phyloP scores from a whole-genome alignment of 2,888 invertebrate species.

The Catotricha subobsoleta region DNA sequence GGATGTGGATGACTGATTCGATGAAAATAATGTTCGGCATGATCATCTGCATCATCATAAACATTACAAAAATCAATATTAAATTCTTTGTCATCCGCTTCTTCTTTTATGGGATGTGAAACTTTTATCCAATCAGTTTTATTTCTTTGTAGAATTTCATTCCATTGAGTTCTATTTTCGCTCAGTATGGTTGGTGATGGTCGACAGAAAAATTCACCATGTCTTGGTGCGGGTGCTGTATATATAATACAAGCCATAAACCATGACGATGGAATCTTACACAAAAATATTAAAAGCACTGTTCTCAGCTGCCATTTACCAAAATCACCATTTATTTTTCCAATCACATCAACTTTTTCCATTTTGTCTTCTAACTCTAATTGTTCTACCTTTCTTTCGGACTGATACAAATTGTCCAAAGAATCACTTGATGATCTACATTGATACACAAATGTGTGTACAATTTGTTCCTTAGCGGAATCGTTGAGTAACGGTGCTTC shows the following conservation, averaged over 20 bases:
- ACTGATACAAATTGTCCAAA: background rate
- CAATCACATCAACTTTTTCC: slow-evolving; percentile 23
- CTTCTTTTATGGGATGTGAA: slow-evolving; percentile 28
- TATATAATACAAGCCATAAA: slow-evolving; percentile 34
- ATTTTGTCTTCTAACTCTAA: slow-evolving; percentile 7
- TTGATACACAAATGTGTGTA: too few species aligned
- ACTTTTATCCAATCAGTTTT: slow-evolving; percentile 28
- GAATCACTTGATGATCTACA: slow-evolving; percentile 8
- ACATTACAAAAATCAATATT: slow-evolving; percentile 29
- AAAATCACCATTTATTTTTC: slow-evolving; percentile 28
- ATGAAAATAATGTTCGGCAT: slow-evolving; percentile 13
- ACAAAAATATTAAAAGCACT: slow-evolving; percentile 28
- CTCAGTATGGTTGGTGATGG: slow-evolving; percentile 18
- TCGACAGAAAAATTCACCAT: slow-evolving; percentile 31
- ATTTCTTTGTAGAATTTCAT: slow-evolving; percentile 13
- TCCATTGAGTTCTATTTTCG: background rate
- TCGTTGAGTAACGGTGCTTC: slow-evolving; percentile 23
- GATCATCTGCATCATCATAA: slow-evolving; percentile 26
- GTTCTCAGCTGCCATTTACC: slow-evolving; percentile 32
- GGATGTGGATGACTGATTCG: slow-evolving; percentile 16
- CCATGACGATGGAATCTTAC: slow-evolving; percentile 33
- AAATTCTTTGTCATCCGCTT: slow-evolving; percentile 26
- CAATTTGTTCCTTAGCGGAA: slow-evolving; percentile 14
- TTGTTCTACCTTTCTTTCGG: slow-evolving; percentile 4
- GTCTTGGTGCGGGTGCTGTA: slow-evolving; percentile 29